phyloP scores from a whole-genome alignment of 2,888 invertebrate species.

The Micoletzkya japonica region DNA sequence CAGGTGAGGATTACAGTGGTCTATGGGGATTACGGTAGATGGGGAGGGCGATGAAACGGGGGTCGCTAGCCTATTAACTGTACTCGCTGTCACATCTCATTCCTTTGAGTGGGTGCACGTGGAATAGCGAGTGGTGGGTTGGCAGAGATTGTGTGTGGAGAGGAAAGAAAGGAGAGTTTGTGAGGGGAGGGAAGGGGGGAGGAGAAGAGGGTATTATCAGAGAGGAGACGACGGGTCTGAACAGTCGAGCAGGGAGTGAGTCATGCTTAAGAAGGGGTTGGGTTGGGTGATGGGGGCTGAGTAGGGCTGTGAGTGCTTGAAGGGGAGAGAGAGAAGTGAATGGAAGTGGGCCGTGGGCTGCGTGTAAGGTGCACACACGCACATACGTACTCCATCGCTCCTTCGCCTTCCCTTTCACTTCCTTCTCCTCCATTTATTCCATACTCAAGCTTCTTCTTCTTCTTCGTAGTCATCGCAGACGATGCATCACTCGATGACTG shows the following conservation, averaged over 20 bases:
- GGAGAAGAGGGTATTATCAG: slow-evolving; percentile 14
- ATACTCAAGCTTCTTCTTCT: not conserved
- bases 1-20: too few species aligned
- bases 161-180: not conserved
- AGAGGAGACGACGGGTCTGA: not conserved
- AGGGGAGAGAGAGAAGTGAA: slow-evolving; percentile 7
- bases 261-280: slow-evolving; percentile 12
- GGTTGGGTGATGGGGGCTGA: too few species aligned
- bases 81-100: not conserved
- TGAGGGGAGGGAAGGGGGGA: slow-evolving; percentile 2
- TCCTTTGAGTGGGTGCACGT: slow-evolving; percentile 11
- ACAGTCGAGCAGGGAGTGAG: slow-evolving; percentile 11
- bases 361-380: slow-evolving; percentile 1
- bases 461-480: not conserved
- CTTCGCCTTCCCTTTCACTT: slow-evolving; percentile 1
- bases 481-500: not conserved
- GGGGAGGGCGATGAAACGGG: too few species aligned
- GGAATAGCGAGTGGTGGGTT: not conserved
- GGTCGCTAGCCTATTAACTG: not conserved
- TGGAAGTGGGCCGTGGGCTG: too few species aligned
- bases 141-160: not conserved
- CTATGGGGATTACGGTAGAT: too few species aligned
- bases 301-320: too few species aligned
- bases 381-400: not conserved
- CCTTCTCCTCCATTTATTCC: slow-evolving; percentile 4